These are phyloP conservation scores for Heterodera carotae DNA, from an alignment of 1,140 invertebrate species.

Conservation along the genomic window DNA sequence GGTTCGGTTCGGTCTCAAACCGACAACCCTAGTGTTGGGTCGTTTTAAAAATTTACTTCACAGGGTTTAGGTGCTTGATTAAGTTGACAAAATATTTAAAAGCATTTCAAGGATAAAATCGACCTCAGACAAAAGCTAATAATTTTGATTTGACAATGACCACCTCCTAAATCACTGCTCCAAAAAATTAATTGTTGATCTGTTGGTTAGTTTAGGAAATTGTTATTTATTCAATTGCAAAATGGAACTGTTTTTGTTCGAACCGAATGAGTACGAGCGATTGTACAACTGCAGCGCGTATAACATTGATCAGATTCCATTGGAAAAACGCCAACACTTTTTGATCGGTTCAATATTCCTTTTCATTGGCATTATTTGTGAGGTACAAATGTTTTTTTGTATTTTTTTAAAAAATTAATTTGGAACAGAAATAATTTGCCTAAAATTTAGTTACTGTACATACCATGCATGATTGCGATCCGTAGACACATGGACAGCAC, in stretches of 20 bases:
- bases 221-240: not conserved
- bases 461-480: slow-evolving; percentile 40
- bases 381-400: slow-evolving; percentile 1
- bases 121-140: too few relatives aligned
- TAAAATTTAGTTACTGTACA: slow-evolving; percentile 29
- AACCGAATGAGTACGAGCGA: slow-evolving; percentile 31
- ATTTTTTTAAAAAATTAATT: not conserved
- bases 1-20: too few relatives aligned
- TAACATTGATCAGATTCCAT: slow-evolving; percentile 31
- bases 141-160: too few relatives aligned
- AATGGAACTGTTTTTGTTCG: slow-evolving; percentile 6
- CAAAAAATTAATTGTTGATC: too few relatives aligned
- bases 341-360: slow-evolving; percentile 9
- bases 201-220: not conserved
- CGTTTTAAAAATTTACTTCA: too few relatives aligned
- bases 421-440: not conserved
- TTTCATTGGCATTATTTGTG: slow-evolving; percentile 14
- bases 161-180: too few relatives aligned
- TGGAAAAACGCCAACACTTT: slow-evolving; percentile 18
- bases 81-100: too few relatives aligned
- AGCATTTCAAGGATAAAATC: too few relatives aligned
- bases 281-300: slow-evolving; percentile 35
- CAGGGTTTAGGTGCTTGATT: too few relatives aligned
- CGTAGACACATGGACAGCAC: slow-evolving; percentile 38
- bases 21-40: too few relatives aligned